Evolutionary conservation across 1,140 invertebrate genomes (phyloP).

Genomic region (Caenorhabditis briggsae): DNA sequence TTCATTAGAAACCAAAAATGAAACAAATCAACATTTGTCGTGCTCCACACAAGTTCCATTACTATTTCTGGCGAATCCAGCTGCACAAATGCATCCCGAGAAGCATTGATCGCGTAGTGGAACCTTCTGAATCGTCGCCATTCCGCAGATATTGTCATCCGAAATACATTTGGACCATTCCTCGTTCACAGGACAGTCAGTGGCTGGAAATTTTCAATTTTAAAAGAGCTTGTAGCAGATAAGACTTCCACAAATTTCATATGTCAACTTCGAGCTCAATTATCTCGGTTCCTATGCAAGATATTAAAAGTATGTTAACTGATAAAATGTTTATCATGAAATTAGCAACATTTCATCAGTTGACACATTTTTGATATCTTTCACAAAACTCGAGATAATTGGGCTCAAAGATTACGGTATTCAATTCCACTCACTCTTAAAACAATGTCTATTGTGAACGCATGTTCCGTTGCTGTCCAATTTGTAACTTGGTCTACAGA

Average conservation of each 20-base stretch:
- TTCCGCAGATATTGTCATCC: background rate
- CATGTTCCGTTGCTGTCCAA: conserved; percentile 32
- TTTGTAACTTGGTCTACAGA: conserved; percentile 45
- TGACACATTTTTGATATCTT: too few species aligned
- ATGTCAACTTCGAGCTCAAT: background rate
- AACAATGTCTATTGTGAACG: conserved; percentile 46
- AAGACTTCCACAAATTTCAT: background rate
- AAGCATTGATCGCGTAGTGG: background rate
- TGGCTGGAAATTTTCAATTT: conserved; percentile 9
- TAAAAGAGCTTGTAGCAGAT: background rate
- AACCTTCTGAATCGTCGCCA: background rate
- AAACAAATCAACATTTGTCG: background rate
- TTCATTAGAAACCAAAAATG: background rate
- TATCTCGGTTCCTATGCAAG: background rate
- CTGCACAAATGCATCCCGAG: conserved; percentile 41
- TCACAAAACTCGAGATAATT: too few species aligned
- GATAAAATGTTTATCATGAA: too few species aligned
- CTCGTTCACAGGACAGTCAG: conserved; percentile 32
- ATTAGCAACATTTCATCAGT: too few species aligned
- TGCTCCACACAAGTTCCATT: conserved; percentile 45
- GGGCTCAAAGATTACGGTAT: background rate
- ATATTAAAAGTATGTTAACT: too few species aligned
- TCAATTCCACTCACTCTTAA: background rate
- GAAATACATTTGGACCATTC: conserved; percentile 42
- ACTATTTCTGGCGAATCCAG: conserved; percentile 46